Evolutionary conservation across 2,888 invertebrate species (phyloP).

Genomic region (Euproctis similis): DNA sequence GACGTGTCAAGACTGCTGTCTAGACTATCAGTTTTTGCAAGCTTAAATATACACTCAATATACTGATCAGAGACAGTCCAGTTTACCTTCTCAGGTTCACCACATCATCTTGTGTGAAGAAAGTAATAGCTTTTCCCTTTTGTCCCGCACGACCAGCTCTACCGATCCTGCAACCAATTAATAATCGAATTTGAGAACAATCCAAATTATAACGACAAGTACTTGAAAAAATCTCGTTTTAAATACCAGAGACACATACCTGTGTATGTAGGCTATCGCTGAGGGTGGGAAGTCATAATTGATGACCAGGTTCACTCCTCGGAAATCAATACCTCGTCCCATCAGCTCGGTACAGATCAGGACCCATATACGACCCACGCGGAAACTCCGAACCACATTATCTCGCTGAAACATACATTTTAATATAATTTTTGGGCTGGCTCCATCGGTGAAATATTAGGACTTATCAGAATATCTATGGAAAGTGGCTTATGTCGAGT

Average conservation of each 20-base stretch:
- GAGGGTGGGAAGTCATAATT: conserved; percentile 98
- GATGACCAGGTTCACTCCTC: conserved; percentile 95
- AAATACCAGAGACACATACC: conserved; percentile 73
- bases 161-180: conserved; percentile 77
- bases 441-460: no score
- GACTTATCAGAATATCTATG: no score
- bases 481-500: no score
- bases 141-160: conserved; percentile 96
- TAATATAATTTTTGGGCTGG: no score
- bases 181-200: no score
- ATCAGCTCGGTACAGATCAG: conserved; percentile 97
- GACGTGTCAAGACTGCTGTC: no score
- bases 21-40: no score
- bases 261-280: conserved; percentile 92
- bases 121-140: conserved; percentile 91
- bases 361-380: conserved; percentile 95
- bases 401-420: no score
- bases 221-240: no score
- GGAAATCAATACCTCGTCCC: conserved; percentile 97
- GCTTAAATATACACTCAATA: no score
- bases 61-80: no score
- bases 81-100: conserved; percentile 86
- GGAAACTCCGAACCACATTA: conserved; percentile 91
- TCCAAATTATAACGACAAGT: no score
- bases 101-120: conserved; percentile 94